Conservation (phyloP, 2,797 vertebrate species). For the Sylvia borin region DNA sequence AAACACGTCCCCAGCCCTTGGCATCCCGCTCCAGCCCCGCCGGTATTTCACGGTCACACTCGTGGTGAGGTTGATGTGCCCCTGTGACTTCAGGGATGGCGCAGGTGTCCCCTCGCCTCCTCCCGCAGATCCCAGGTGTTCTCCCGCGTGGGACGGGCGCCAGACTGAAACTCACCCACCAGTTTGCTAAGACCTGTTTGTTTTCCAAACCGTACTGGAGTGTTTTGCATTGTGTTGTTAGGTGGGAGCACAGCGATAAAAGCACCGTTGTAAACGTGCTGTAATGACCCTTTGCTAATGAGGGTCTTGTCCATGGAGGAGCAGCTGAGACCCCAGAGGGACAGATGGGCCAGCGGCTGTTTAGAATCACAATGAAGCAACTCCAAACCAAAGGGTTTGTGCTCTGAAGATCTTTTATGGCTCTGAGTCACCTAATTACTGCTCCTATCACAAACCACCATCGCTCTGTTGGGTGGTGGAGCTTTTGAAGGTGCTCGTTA, state of each 20-base stretch:
- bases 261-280: too few relatives aligned
- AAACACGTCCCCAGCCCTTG: accelerated
- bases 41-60: accelerated
- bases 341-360: background rate
- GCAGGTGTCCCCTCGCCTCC: background rate
- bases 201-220: accelerated
- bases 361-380: background rate
- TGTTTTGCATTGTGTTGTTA: background rate
- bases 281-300: background rate
- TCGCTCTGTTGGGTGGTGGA: conserved; percentile 21
- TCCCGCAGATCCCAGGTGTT: background rate
- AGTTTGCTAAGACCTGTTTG: background rate
- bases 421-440: conserved; percentile 51
- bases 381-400: background rate
- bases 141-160: background rate
- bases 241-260: background rate
- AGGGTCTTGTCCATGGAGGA: background rate
- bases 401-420: background rate
- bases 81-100: accelerated
- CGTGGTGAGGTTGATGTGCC: accelerated
- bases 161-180: background rate
- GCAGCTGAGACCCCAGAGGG: background rate
- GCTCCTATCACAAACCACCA: background rate
- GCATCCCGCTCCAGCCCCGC: background rate
- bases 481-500: conserved; percentile 29